phyloP scores from a whole-genome alignment of 1,140 invertebrate genomes.

The Armadillidium nasatum region DNA sequence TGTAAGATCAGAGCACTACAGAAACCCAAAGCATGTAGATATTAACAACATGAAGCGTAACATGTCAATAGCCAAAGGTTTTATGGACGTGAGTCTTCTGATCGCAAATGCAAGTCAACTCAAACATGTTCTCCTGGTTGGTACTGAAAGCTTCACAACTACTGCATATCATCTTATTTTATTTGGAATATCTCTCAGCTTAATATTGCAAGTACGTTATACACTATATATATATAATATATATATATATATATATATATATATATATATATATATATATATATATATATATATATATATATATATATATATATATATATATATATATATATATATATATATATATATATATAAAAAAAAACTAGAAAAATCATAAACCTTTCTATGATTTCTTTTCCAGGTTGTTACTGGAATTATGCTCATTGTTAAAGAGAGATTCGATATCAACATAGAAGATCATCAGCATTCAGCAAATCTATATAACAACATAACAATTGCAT shows the following conservation, averaged over 20 bases:
- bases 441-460: constrained; percentile 29
- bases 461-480: not conserved
- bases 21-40: not conserved
- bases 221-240: too few species aligned
- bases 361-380: not conserved
- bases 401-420: constrained; percentile 24
- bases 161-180: constrained; percentile 20
- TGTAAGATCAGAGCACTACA: not conserved
- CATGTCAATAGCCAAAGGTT: constrained; percentile 35
- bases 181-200: constrained; percentile 24
- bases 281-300: too few species aligned
- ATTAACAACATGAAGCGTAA: constrained; percentile 27
- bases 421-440: constrained; percentile 27
- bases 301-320: too few species aligned
- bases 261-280: too few species aligned
- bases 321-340: too few species aligned
- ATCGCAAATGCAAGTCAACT: constrained; percentile 33
- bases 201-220: constrained; percentile 29
- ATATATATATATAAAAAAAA: too few species aligned
- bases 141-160: not conserved
- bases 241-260: too few species aligned
- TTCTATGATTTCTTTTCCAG: not conserved
- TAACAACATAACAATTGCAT: constrained; percentile 28
- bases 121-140: constrained; percentile 25
- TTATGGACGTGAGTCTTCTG: constrained; percentile 31